These are phyloP conservation scores for Oreochromis tanganicae DNA, from an alignment of 2,113 vertebrate species.

Conservation along the genomic window DNA sequence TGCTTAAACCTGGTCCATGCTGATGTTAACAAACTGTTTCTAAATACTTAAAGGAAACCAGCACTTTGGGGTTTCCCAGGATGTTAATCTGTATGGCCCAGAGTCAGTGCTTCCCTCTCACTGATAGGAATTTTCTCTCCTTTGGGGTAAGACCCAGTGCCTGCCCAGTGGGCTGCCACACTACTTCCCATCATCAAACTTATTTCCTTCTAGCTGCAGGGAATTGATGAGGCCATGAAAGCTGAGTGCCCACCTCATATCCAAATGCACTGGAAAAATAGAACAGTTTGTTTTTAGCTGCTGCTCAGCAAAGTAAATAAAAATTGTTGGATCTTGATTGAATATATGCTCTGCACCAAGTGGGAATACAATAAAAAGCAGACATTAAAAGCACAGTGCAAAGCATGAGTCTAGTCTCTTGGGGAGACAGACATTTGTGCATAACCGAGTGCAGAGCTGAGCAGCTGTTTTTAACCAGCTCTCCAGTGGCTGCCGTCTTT, in stretches of 20 bases:
- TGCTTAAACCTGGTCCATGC: background rate
- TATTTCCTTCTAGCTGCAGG: background rate
- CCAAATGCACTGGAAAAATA: background rate
- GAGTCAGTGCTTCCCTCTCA: background rate
- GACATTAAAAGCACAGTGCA: background rate
- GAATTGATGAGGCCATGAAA: slow-evolving; percentile 5
- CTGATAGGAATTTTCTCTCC: slow-evolving; percentile 3
- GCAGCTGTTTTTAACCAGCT: slow-evolving; percentile 2
- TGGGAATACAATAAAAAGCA: background rate
- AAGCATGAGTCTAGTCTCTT: background rate
- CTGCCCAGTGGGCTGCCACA: background rate
- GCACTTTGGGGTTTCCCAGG: background rate
- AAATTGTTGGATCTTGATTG: slow-evolving; percentile 3
- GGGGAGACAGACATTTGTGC: slow-evolving; percentile 1
- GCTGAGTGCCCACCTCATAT: background rate
- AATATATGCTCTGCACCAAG: background rate
- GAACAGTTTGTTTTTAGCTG: background rate
- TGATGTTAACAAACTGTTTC: background rate
- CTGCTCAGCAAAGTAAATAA: slow-evolving; percentile 24
- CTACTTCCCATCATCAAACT: slow-evolving; percentile 8
- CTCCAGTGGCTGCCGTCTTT: slow-evolving; percentile 21
- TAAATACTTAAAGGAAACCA: background rate
- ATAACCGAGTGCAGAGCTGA: slow-evolving; percentile 9
- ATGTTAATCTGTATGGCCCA: background rate
- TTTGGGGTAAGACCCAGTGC: background rate